Evolutionary conservation across 2,888 invertebrate genomes (phyloP), one percentile per base, ranked within the genome.

Genomic region (Diploptera punctata): DNA sequence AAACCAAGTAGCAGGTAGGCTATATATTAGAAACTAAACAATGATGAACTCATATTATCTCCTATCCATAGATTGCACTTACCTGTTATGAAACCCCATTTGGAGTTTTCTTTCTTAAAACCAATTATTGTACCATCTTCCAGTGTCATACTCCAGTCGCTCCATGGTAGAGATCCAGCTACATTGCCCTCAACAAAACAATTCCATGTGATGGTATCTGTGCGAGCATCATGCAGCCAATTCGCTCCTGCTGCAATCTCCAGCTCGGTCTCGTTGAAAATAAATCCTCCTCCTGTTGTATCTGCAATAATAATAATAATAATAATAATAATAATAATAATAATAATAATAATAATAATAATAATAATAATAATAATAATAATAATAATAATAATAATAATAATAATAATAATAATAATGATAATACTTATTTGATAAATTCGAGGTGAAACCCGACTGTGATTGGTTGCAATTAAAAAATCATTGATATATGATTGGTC

Each of bases 21-120:
- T n/a, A n/a, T n/a, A n/a, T n/a, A 38, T 38, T 38, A 38, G 5
- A 13, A 38, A 38, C 13, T 38, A 38, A 38, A 38, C 38, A 5
- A 38, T 38, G 38, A 38, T 38, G n/a, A n/a, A n/a, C n/a, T n/a
- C n/a, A n/a, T n/a, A n/a, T n/a, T n/a, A n/a, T n/a, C n/a, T n/a
- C n/a, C n/a, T n/a, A n/a, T n/a, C n/a, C 33, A 33, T 33, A 33
- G 5, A 33, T 5, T 10, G 47, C n/a, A 3, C 26, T 57, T 0
- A 57, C 57, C 29, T 57, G 29, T 18, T 2, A n/a, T n/a, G 57
- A 57, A 57, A n/a, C 57, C 57, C 57, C 57, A 57, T 9, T 16
- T 9, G 13, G 13, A 29, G 5, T 31, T 9, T 5, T 57, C 29
- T 3, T 29, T 57, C 3, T 29, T 3, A 29, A 57, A 57, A 4